Conservation (phyloP, 2,888 invertebrate genomes). For the Artemia sp. region DNA sequence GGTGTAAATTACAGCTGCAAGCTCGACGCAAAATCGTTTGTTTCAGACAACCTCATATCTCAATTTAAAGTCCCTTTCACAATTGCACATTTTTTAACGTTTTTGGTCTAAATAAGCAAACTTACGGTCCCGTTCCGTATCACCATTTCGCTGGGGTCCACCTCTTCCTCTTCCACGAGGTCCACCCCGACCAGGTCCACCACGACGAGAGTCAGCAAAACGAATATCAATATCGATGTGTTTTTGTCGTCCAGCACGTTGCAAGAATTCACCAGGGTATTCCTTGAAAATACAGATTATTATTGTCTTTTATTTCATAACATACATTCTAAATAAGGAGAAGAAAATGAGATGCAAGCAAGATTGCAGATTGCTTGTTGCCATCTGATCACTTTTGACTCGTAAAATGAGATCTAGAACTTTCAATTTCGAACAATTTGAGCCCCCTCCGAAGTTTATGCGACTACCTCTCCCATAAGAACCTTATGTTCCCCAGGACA, state of each 20-base stretch:
- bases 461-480: no score
- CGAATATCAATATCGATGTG: conserved; percentile 73
- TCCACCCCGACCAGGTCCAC: conserved; percentile 31
- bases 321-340: no score
- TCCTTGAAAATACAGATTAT: conserved; percentile 21
- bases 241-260: conserved; percentile 69
- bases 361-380: no score
- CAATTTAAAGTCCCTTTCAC: neutral
- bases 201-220: conserved; percentile 60
- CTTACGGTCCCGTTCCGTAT: neutral
- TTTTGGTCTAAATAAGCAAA: neutral
- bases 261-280: conserved; percentile 46
- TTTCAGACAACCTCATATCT: neutral
- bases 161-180: conserved; percentile 24
- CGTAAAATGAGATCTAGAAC: no score
- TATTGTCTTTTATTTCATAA: no score
- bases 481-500: no score
- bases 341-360: no score
- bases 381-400: no score
- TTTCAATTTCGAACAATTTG: no score
- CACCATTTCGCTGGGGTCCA: conserved; percentile 13
- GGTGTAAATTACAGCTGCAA: no score
- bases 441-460: no score
- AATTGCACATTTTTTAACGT: neutral
- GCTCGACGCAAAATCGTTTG: neutral